Conservation (phyloP, 1,140 invertebrate species). For the Maconellicoccus hirsutus region DNA sequence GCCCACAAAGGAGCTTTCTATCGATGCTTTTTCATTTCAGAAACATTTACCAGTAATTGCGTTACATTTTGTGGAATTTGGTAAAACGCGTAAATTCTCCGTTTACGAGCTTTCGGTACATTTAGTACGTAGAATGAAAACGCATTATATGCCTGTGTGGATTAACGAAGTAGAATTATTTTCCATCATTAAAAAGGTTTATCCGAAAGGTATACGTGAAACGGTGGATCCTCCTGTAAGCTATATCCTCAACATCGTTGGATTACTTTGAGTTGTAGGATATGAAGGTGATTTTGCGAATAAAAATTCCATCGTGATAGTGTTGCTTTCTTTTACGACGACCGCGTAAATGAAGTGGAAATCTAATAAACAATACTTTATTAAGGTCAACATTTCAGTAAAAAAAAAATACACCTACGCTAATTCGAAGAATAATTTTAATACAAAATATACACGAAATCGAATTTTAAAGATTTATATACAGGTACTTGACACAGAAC, state of each 20-base stretch:
- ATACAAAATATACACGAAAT: constrained; percentile 18
- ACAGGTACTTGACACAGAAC: not conserved
- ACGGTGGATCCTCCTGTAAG: not conserved
- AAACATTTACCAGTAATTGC: not conserved
- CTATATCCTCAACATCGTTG: not conserved
- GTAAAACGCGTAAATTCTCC: not conserved
- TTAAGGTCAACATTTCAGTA: not conserved
- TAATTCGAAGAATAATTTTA: constrained; percentile 12
- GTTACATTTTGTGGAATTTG: not conserved
- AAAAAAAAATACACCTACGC: constrained; percentile 1
- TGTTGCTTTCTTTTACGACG: too few relatives aligned
- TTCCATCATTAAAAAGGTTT: not conserved
- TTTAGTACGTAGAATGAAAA: not conserved
- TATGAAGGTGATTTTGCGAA: not conserved
- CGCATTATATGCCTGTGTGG: not conserved
- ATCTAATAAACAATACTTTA: not conserved
- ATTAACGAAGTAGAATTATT: not conserved
- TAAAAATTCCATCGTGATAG: not conserved
- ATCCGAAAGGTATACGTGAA: not conserved
- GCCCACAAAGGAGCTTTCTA: too few relatives aligned
- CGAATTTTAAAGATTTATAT: constrained; percentile 9
- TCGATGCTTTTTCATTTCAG: not conserved
- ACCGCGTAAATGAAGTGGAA: not conserved
- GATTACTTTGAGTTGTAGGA: not conserved
- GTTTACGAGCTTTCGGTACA: not conserved